phyloP scores from a whole-genome alignment of 1,140 invertebrate species.

The Drosophila tani region DNA sequence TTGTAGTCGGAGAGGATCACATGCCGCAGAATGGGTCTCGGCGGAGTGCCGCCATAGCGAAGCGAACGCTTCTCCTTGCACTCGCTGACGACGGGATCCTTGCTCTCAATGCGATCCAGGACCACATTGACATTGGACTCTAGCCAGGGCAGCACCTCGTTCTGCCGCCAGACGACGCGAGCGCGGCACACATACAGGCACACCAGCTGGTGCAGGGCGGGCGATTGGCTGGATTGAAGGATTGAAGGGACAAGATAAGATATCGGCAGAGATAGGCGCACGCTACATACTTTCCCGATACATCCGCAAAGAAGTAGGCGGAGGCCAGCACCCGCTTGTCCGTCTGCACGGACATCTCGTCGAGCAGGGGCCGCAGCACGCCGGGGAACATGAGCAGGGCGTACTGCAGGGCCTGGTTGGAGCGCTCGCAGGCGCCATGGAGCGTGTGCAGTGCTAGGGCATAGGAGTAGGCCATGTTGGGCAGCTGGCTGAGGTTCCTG shows the following conservation, averaged over 20 bases:
- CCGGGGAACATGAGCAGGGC: slow-evolving; percentile 94
- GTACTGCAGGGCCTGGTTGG: slow-evolving; percentile 89
- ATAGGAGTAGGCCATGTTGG: slow-evolving; percentile 95
- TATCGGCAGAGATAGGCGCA: not conserved
- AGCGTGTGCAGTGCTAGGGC: slow-evolving; percentile 91
- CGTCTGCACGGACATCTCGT: slow-evolving; percentile 91
- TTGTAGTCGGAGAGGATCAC: slow-evolving; percentile 93
- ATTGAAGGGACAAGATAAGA: slow-evolving; percentile 44
- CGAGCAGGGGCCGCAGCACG: slow-evolving; percentile 89
- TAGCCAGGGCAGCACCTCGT: slow-evolving; percentile 91
- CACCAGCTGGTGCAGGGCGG: slow-evolving; percentile 89
- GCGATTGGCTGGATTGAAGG: slow-evolving; percentile 86
- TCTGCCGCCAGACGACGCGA: slow-evolving; percentile 92
- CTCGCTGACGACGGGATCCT: slow-evolving; percentile 88
- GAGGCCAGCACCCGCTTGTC: slow-evolving; percentile 88
- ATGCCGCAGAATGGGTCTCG: slow-evolving; percentile 91
- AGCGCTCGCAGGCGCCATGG: slow-evolving; percentile 84
- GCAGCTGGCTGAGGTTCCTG: slow-evolving; percentile 92
- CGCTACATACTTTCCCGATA: slow-evolving; percentile 71
- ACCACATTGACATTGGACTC: slow-evolving; percentile 90
- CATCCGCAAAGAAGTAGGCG: slow-evolving; percentile 84
- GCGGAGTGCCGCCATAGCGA: slow-evolving; percentile 85
- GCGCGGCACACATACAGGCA: slow-evolving; percentile 90
- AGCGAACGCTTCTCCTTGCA: slow-evolving; percentile 87
- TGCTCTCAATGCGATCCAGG: slow-evolving; percentile 88